Evolutionary conservation across 1,140 invertebrate genomes (phyloP).

Genomic region (Anagrus nilaparvatae): DNA sequence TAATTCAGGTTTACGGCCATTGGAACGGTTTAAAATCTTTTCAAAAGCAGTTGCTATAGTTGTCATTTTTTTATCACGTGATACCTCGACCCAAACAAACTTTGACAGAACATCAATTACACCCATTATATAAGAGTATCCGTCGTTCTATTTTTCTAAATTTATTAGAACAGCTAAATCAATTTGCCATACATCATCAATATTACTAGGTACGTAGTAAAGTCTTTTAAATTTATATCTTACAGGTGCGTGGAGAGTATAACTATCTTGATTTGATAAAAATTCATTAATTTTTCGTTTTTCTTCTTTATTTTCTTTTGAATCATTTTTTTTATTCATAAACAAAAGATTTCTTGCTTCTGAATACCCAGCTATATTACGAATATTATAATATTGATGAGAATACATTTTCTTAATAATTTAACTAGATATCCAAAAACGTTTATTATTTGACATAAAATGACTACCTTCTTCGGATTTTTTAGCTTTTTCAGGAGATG

Average conservation of each 20-base stretch:
- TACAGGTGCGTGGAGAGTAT: slow-evolving; percentile 6
- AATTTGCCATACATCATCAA: slow-evolving; percentile 23
- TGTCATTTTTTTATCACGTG: slow-evolving; percentile 24
- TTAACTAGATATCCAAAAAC: too few species aligned
- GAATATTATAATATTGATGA: too few species aligned
- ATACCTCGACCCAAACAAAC: slow-evolving; percentile 24
- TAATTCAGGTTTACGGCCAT: background rate
- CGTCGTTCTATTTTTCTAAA: slow-evolving; percentile 26
- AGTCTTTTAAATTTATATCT: slow-evolving; percentile 8
- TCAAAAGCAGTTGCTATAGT: background rate
- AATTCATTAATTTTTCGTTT: slow-evolving; percentile 3
- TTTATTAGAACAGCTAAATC: slow-evolving; percentile 27
- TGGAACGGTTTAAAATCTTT: background rate
- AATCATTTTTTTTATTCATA: background rate
- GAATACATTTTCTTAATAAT: too few species aligned
- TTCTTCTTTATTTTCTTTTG: background rate
- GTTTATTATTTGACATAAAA: too few species aligned
- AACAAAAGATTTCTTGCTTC: background rate
- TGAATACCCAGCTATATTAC: background rate
- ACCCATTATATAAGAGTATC: slow-evolving; percentile 26
- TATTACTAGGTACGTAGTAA: slow-evolving; percentile 8
- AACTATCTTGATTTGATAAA: slow-evolving; percentile 11
- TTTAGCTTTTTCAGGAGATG: too few species aligned
- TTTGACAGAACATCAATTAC: slow-evolving; percentile 31
- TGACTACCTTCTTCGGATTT: too few species aligned